A percentile compares a stretch with the other conserved stretches of the same genome.
Evolutionary conservation across 2,797 vertebrate species (phyloP).

Genomic region (Alca torda): DNA sequence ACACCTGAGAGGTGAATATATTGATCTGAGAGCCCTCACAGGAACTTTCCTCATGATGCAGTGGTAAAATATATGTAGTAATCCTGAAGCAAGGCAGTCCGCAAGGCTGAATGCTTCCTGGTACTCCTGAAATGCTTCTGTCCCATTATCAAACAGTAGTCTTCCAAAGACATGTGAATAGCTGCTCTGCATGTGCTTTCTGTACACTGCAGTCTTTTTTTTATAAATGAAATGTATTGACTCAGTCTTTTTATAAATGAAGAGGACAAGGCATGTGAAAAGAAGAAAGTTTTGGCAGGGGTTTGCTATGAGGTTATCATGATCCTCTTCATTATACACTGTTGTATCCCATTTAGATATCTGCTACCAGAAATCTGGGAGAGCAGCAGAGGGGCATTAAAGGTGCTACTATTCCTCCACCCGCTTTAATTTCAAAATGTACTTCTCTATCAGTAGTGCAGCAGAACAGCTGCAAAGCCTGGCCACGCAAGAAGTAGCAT

Average conservation of each 20-base stretch:
- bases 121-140: background rate
- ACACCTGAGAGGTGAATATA: background rate
- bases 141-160: background rate
- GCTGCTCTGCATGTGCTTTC: background rate
- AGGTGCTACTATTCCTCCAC: background rate
- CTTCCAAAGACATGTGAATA: background rate
- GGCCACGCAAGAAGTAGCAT: background rate
- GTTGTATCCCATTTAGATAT: background rate
- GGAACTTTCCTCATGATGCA: background rate
- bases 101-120: background rate
- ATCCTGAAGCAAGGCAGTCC: background rate
- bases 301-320: background rate
- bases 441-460: background rate
- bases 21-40: background rate
- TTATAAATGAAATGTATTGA: background rate
- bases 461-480: background rate
- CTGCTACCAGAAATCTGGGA: background rate
- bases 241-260: background rate
- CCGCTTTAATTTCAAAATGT: background rate
- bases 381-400: background rate
- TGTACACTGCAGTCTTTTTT: background rate
- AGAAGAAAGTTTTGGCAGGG: background rate
- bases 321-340: background rate
- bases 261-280: background rate
- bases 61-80: background rate